A percentile compares a stretch with the other conserved stretches of the same genome.
Conservation (phyloP, 2,888 invertebrate species). For the Cristatella mucedo region DNA sequence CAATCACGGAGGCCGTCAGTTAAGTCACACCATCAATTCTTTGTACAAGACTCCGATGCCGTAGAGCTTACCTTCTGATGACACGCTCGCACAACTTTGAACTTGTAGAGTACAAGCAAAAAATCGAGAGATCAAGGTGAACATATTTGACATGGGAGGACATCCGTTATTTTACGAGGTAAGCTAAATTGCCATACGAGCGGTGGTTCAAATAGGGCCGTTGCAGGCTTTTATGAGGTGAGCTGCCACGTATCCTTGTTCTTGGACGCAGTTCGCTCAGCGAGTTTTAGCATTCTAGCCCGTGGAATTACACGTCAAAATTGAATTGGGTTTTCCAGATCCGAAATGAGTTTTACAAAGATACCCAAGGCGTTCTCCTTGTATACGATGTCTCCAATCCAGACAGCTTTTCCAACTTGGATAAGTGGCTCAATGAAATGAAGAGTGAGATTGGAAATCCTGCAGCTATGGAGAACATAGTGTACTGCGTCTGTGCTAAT, state of each 20-base stretch:
- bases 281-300: no score
- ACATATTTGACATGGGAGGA: constrained; percentile 40
- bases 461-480: constrained; percentile 29
- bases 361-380: constrained; percentile 38
- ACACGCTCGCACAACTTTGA: no score
- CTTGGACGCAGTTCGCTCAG: no score
- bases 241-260: no score
- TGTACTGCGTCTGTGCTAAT: constrained; percentile 37
- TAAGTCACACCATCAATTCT: no score
- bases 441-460: constrained; percentile 29
- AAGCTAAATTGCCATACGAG: no score
- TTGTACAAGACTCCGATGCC: no score
- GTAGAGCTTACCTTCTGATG: no score
- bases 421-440: constrained; percentile 38
- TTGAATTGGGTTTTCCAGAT: constrained; percentile 20
- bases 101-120: constrained; percentile 27
- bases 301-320: no score
- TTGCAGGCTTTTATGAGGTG: no score
- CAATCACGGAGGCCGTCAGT: no score
- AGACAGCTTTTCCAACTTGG: constrained; percentile 35
- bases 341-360: constrained; percentile 39
- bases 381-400: constrained; percentile 38
- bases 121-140: constrained; percentile 35
- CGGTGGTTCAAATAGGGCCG: no score
- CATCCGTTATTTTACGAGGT: constrained; percentile 39